A percentile compares a stretch with the other conserved stretches of the same genome.
These are phyloP conservation scores for Tetranychus truncatus DNA, from an alignment of 2,888 invertebrate species.

Conservation along the genomic window DNA sequence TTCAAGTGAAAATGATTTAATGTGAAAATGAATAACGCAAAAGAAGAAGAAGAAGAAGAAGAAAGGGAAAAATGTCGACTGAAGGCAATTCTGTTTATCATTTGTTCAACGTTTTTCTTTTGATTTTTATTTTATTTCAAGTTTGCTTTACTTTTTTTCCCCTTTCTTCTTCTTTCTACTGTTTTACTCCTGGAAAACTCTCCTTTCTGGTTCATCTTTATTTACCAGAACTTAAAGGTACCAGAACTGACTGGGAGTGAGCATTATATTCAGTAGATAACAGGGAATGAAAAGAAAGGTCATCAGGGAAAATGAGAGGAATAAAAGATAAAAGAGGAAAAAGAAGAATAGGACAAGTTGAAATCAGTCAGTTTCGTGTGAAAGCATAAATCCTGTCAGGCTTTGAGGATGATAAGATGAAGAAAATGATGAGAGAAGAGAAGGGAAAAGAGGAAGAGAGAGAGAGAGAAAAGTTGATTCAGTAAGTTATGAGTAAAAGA, in stretches of 20 bases:
- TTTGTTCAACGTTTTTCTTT: no score
- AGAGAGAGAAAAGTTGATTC: not conserved
- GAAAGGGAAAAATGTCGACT: no score
- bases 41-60: no score
- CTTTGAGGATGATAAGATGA: not conserved
- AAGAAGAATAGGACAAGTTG: not conserved
- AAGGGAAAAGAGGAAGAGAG: not conserved
- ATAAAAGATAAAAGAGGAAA: not conserved
- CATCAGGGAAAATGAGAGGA: constrained; percentile 8
- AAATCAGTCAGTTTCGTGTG: constrained; percentile 2
- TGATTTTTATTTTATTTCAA: no score
- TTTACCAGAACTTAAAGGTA: not conserved
- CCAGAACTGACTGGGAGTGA: not conserved
- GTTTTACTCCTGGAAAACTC: no score
- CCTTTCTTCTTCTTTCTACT: no score
- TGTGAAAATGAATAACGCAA: no score
- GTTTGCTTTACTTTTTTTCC: no score
- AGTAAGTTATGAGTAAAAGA: not conserved
- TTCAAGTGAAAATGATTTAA: no score
- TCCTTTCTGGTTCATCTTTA: not conserved
- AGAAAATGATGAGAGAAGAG: not conserved
- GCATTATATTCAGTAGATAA: not conserved
- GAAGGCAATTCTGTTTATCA: no score
- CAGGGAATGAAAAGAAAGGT: not conserved
- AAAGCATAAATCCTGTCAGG: constrained; percentile 1